phyloP scores from a whole-genome alignment of 2,888 invertebrate species.

The Malthinus flaveolus region DNA sequence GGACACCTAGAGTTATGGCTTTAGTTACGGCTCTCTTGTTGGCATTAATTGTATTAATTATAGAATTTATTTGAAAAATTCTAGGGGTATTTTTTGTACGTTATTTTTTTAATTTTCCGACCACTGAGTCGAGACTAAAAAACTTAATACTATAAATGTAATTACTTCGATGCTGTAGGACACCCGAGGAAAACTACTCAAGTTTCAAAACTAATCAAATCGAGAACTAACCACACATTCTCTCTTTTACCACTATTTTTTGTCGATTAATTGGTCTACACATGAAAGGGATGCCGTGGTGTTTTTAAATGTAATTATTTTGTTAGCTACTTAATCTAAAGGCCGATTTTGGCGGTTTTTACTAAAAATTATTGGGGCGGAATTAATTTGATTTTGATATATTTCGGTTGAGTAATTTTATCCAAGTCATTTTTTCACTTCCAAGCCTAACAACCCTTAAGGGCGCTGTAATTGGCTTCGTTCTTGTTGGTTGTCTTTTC shows the following conservation, averaged over 20 bases:
- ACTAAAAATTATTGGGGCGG: not conserved
- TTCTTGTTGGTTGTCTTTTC: too few relatives aligned
- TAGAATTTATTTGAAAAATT: too few relatives aligned
- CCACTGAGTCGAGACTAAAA: slow-evolving; percentile 10
- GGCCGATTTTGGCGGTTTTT: slow-evolving; percentile 13
- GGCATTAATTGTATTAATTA: too few relatives aligned
- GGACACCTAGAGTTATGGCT: too few relatives aligned
- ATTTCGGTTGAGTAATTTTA: not conserved
- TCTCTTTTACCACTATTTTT: slow-evolving; percentile 9
- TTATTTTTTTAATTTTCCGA: slow-evolving; percentile 8
- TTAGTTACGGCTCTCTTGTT: too few relatives aligned
- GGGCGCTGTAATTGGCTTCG: too few relatives aligned
- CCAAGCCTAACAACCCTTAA: too few relatives aligned
- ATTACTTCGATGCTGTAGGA: slow-evolving; percentile 13
- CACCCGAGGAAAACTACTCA: slow-evolving; percentile 11
- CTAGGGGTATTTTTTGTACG: too few relatives aligned
- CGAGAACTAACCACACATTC: slow-evolving; percentile 17
- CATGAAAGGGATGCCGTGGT: slow-evolving; percentile 9
- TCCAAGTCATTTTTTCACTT: too few relatives aligned
- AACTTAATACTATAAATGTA: slow-evolving; percentile 23
- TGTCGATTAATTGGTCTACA: slow-evolving; percentile 16
- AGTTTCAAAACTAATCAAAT: slow-evolving; percentile 23
- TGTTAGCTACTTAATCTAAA: slow-evolving; percentile 6
- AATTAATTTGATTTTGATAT: slow-evolving; percentile 1
- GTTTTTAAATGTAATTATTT: slow-evolving; percentile 22